A percentile compares a stretch with the other conserved stretches of the same genome.
Conservation (phyloP, 2,797 vertebrate species). For the Tapirus indicus region DNA sequence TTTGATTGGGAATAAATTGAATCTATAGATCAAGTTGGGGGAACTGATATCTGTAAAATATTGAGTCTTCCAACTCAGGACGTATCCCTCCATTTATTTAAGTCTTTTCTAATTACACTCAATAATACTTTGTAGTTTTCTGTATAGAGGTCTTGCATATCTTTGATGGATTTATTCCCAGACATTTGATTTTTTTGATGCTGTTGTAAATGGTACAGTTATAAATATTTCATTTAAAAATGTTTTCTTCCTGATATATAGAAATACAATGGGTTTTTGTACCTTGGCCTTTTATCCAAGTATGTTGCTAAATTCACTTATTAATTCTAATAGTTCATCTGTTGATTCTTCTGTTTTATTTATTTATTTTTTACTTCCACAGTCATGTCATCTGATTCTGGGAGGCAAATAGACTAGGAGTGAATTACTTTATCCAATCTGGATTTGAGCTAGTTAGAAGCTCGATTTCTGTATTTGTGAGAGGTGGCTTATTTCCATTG, state of each 20-base stretch:
- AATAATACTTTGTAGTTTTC: not conserved
- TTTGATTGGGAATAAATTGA: slow-evolving; percentile 25
- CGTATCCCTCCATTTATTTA: not conserved
- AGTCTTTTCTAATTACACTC: not conserved
- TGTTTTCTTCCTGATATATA: not conserved
- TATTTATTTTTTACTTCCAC: not conserved
- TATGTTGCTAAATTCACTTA: not conserved
- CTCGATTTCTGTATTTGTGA: not conserved
- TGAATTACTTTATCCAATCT: not conserved
- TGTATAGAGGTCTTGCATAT: not conserved
- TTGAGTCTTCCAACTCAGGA: not conserved
- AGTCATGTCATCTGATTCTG: not conserved
- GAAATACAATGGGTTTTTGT: not conserved
- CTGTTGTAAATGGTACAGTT: not conserved
- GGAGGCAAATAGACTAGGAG: not conserved
- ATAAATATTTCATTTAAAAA: slow-evolving; percentile 17
- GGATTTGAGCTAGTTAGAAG: not conserved
- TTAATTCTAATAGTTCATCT: slow-evolving; percentile 1
- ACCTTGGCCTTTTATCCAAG: not conserved
- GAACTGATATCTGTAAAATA: not conserved
- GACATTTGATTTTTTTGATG: slow-evolving; percentile 3
- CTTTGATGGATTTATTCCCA: not conserved
- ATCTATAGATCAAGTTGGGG: not conserved
- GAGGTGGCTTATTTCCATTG: not conserved
- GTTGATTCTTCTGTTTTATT: not conserved